A percentile compares a stretch with the other conserved stretches of the same genome.
Evolutionary conservation across 2,113 vertebrate species (phyloP).

Genomic region (Ellobius talpinus): DNA sequence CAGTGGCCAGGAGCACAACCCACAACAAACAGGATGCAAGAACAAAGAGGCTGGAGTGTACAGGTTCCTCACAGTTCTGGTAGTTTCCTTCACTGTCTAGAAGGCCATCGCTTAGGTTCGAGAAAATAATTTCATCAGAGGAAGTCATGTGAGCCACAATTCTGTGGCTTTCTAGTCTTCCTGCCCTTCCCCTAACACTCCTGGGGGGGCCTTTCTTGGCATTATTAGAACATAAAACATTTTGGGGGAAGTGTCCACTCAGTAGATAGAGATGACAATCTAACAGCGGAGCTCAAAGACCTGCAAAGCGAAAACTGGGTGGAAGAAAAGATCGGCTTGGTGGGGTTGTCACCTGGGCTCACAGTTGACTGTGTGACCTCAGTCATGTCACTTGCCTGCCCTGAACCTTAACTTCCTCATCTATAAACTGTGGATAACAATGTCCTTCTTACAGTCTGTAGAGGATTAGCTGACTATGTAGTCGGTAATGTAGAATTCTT

Average conservation of each 20-base stretch:
- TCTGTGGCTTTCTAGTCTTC: background rate
- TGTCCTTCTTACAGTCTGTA: background rate
- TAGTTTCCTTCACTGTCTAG: background rate
- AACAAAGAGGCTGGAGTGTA: background rate
- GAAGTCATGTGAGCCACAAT: background rate
- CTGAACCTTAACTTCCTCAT: background rate
- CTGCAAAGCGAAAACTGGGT: rapidly evolving
- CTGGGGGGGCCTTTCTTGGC: background rate
- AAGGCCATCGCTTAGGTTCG: background rate
- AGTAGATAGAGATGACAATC: background rate
- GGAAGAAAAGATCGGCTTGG: background rate
- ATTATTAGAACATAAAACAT: background rate
- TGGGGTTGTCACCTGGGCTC: background rate
- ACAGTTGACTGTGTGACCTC: background rate
- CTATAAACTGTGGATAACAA: background rate
- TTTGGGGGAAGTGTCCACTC: background rate
- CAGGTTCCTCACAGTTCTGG: background rate
- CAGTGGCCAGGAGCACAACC: background rate
- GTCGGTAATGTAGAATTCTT: background rate
- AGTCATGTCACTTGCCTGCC: rapidly evolving
- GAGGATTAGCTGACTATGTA: background rate
- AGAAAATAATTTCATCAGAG: slow-evolving; percentile 41
- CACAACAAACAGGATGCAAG: slow-evolving; percentile 44
- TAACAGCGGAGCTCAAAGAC: background rate
- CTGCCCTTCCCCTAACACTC: background rate